Base-by-base conservation (phyloP, 1,140 invertebrate species). In the Mactra quadrangularis region DNA sequence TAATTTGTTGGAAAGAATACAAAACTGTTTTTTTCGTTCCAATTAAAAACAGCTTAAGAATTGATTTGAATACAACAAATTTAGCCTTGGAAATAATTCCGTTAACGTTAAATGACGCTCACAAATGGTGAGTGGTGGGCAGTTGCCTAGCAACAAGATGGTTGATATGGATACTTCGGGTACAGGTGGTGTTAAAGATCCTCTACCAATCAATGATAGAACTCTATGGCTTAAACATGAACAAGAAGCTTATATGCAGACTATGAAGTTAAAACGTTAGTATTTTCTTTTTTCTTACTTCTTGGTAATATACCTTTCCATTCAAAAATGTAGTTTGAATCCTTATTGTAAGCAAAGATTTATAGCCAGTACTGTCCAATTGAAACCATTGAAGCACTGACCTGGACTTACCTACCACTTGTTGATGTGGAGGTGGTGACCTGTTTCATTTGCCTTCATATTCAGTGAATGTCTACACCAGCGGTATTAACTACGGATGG, bases 221-320 rank as follows among this genome's bases (percentile, higher is more conserved):
- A 77, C 86, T n/a, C 27, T 85, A 35, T 87, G 86, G 86, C 75
- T 87, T 9, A 79, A 78, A 53, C 86, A 86, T 50, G 82, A 87
- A 38, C 86, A 87, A 70, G 82, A 86, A 47, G 64, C 84, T 9
- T 86, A 87, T 68, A 71, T 82, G 50, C 82, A 86, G 68, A 82
- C 82, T 0, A 75, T 86, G 74, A 78, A 82, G 29, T 59, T 87
- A 19, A 87, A 87, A 87, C 84, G 86, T 87, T 84, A 84, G 86
- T 87, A 84, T 66, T 41, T 7, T 7, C 38, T n/a, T n/a, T n/a
- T n/a, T n/a, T n/a, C n/a, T n/a, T n/a, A n/a, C n/a, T n/a, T 7
- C 38, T 41, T 41, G 38, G 38, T 41, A 41, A 41, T 41, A 41
- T 7, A 41, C 38, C 15, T 41, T 15, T 15, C 15, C 6, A 15